Evolutionary conservation across 1,140 invertebrate species (phyloP), one percentile per base, ranked within the genome.

Genomic region (Papilio dardanus): DNA sequence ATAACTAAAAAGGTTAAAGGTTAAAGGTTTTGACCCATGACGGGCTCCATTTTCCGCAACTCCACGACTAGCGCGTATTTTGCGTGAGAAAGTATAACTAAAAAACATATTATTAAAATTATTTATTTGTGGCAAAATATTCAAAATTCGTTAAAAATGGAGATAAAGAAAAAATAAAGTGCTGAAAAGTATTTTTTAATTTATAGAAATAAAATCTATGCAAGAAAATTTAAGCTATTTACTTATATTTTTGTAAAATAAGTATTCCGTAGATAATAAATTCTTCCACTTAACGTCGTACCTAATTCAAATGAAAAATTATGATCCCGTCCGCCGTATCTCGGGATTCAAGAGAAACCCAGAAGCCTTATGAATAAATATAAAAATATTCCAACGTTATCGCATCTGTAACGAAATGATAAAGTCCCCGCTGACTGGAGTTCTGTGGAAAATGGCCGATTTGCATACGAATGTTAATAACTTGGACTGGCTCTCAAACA

Each of bases 401-500:
- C 79, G 82, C 77, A 78, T 82, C 80, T 80, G 83, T 86, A 82
- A 83, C 80, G 82, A 86, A 78, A 86, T 77, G 82, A 87, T 85
- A 84, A 86, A 84, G 81, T 77, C 80, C 73, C 69, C 76, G 81
- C 80, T 83, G 83, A 78, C 78, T 82, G 67, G 81, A 83, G 80
- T 81, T 81, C 80, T 83, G 79, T 78, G 81, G 81, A 84, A 86
- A 85, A 83, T 85, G 81, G 82, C 83, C 85, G 82, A 90, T 88
- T 90, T 88, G 85, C 87, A 90, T 90, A 87, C 86, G 80, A 89
- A 90, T 88, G 86, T 83, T 90, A 86, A 88, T 88, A 87, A 88
- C 86, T 87, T 85, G 87, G 83, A 82, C 75, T 78, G 76, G 76
- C 74, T 71, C 74, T 65, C 73, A 82, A 83, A 85, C 83, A 79